A percentile compares a stretch with the other conserved stretches of the same genome.
These are phyloP conservation scores for Lagopus leucura DNA, from an alignment of 2,113 vertebrate genomes.

Conservation along the genomic window DNA sequence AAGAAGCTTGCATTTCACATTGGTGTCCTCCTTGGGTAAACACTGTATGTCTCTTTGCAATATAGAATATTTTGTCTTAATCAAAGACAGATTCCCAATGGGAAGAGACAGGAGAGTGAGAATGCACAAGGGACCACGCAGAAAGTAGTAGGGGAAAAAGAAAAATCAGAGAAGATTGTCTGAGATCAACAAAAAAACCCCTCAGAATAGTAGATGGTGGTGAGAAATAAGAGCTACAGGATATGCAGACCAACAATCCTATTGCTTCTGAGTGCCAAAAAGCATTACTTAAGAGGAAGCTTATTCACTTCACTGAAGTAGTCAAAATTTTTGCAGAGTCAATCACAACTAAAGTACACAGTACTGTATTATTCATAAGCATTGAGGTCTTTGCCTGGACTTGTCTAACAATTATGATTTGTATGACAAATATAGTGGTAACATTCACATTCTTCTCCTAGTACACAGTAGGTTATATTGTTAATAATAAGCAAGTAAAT, in stretches of 20 bases:
- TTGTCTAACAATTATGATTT: background rate
- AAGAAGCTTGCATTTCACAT: background rate
- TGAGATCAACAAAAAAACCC: background rate
- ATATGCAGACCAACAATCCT: background rate
- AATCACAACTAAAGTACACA: background rate
- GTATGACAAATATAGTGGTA: background rate
- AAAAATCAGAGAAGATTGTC: background rate
- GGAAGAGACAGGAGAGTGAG: background rate
- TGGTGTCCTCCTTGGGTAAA: background rate
- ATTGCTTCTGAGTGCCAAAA: background rate
- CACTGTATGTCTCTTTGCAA: background rate
- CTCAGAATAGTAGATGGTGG: rapidly evolving
- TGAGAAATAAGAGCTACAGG: background rate
- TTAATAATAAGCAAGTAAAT: background rate
- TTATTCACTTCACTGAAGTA: background rate
- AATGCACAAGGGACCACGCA: background rate
- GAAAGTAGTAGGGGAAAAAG: background rate
- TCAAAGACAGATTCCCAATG: background rate
- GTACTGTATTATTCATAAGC: constrained; percentile 11
- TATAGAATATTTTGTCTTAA: background rate
- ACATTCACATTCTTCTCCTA: background rate
- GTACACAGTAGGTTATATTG: background rate
- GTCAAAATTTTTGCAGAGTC: background rate
- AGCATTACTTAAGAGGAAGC: background rate
- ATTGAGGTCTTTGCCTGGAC: constrained; percentile 8